These are phyloP conservation scores for Phaethornis superciliosus DNA, from an alignment of 2,113 vertebrate species.

Conservation along the genomic window DNA sequence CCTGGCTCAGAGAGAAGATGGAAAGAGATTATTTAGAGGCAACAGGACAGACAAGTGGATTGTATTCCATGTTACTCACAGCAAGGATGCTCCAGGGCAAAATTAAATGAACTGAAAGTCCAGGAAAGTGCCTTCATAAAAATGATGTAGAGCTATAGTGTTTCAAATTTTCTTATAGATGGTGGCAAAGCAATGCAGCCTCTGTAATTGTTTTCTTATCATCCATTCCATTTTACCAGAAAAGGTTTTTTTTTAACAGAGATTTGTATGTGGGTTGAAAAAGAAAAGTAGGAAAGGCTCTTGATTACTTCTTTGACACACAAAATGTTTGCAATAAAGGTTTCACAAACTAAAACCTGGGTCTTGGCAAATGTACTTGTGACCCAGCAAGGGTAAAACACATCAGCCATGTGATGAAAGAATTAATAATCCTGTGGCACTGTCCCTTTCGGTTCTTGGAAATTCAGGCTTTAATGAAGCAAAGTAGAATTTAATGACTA, in stretches of 20 bases:
- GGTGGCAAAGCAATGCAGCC: background rate
- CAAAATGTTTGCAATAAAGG: background rate
- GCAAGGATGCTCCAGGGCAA: conserved; percentile 48
- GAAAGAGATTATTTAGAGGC: conserved; percentile 52
- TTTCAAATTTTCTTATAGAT: background rate
- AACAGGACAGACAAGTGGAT: conserved; percentile 14
- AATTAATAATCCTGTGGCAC: background rate
- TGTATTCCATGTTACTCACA: conserved; percentile 29
- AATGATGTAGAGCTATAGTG: background rate
- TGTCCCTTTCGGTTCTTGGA: background rate
- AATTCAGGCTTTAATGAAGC: conserved; percentile 15
- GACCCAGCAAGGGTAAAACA: conserved; percentile 12
- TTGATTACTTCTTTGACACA: background rate
- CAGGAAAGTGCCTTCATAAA: conserved; percentile 26
- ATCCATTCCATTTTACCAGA: background rate
- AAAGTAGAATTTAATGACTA: background rate
- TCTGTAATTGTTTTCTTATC: background rate
- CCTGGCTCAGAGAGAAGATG: conserved; percentile 6
- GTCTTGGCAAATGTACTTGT: background rate
- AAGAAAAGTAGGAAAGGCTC: background rate
- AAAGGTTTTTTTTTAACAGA: background rate
- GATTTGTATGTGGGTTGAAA: background rate
- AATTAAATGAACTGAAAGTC: conserved; percentile 51
- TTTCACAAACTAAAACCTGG: conserved; percentile 10
- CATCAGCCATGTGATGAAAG: background rate